Conservation (phyloP, 2,888 invertebrate genomes). For the Drosophila kanekoi region DNA sequence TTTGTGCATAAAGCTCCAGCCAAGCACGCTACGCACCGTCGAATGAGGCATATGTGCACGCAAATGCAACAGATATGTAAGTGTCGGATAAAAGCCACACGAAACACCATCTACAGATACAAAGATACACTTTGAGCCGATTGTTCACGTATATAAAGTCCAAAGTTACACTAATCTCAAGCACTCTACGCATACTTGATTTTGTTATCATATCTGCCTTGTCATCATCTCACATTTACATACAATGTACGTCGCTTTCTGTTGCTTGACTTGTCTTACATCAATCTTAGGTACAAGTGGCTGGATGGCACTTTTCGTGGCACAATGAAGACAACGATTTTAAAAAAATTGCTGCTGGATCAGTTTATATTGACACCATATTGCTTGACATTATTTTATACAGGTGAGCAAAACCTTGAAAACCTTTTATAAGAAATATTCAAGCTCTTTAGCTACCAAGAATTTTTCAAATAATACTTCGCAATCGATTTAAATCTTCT, state of each 20-base stretch:
- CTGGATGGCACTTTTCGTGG: slow-evolving; percentile 90
- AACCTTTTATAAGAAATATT: neutral
- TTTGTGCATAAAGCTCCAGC: slow-evolving; percentile 60
- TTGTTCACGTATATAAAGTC: slow-evolving; percentile 2
- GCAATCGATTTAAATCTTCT: too few relatives aligned
- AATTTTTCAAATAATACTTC: too few relatives aligned
- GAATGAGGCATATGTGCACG: slow-evolving; percentile 67
- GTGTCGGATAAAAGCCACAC: slow-evolving; percentile 45
- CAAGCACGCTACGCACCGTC: slow-evolving; percentile 70
- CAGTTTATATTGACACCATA: slow-evolving; percentile 92
- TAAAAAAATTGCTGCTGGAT: slow-evolving; percentile 90
- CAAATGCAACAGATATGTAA: slow-evolving; percentile 54
- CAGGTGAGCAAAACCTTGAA: slow-evolving; percentile 86
- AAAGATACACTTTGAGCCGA: slow-evolving; percentile 18
- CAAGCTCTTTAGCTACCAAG: too few relatives aligned
- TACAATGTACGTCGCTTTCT: neutral
- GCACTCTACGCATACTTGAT: slow-evolving; percentile 14
- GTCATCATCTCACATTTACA: slow-evolving; percentile 3
- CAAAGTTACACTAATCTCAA: slow-evolving; percentile 34
- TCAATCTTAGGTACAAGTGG: slow-evolving; percentile 91
- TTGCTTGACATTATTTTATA: slow-evolving; percentile 89
- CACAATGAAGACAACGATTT: slow-evolving; percentile 87
- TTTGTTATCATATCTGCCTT: slow-evolving; percentile 14
- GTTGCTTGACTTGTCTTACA: neutral
- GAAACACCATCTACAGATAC: slow-evolving; percentile 15